These are phyloP conservation scores for Hypomecis atomaria DNA, from an alignment of 2,888 invertebrate species.

Conservation along the genomic window DNA sequence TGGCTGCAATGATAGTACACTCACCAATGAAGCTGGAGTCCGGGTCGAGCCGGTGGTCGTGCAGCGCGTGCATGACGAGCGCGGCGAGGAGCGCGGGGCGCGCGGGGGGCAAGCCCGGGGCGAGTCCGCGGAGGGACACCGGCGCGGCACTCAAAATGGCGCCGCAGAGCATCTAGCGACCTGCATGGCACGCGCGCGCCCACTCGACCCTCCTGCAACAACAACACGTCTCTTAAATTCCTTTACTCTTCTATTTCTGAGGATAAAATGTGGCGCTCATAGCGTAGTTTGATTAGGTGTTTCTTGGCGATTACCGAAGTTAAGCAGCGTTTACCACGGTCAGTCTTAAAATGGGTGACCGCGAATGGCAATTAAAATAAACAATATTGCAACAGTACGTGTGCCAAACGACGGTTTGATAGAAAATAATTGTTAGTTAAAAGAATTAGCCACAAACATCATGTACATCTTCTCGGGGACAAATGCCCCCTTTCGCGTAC, in stretches of 20 bases:
- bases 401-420: neutral
- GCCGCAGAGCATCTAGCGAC: constrained; percentile 80
- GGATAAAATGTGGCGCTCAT: too few species aligned
- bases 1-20: constrained; percentile 40
- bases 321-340: too few species aligned
- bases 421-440: too few species aligned
- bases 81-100: constrained; percentile 76
- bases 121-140: constrained; percentile 84
- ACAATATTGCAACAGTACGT: too few species aligned
- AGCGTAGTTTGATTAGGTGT: too few species aligned
- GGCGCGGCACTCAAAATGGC: constrained; percentile 82
- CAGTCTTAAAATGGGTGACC: too few species aligned
- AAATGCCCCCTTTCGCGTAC: too few species aligned
- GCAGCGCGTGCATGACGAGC: constrained; percentile 82
- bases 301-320: too few species aligned
- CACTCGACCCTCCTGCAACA: constrained; percentile 23
- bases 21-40: constrained; percentile 88
- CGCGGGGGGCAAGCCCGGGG: constrained; percentile 86
- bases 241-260: neutral
- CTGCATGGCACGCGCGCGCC: constrained; percentile 43
- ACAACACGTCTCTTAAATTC: constrained; percentile 8
- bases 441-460: too few species aligned
- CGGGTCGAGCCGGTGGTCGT: constrained; percentile 79
- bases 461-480: too few species aligned
- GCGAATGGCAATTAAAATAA: too few species aligned